Evolutionary conservation across 2,797 vertebrate species (phyloP), one percentile per base, ranked within the genome.

Genomic region (Propithecus deckenii): DNA sequence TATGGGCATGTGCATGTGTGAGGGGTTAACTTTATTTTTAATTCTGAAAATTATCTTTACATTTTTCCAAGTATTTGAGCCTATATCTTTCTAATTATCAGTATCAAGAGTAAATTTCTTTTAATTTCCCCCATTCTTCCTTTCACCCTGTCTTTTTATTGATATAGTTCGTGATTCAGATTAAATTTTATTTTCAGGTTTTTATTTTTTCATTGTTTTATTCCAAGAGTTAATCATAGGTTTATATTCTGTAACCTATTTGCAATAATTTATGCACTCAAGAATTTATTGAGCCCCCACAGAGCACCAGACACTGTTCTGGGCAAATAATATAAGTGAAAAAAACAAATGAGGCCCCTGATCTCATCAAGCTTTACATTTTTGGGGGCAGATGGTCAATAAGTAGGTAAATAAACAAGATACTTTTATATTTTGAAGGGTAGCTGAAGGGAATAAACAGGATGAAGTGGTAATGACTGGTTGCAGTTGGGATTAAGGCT

Each of bases 181-280:
- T 23, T 79, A 90, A 79, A 61, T 28, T 38, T 92, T 41, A 67
- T 83, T 96, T 85, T 96, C 22, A 96, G 72, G 10, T n/a, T 91
- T 48, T 90, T 55, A 13, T 55, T 35, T 87, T 92, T 81, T 55
- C 20, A 61, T 87, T 86, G 11, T 91, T 80, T 94, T 75, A 72
- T 96, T 14, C 92, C 2, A 83, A 32, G 30, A 84, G 71, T 93
- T 88, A 93, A 75, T 81, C 28, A 63, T 88, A 95, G n/a, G 25
- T 22, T 41, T 71, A 46, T 23, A 79, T 2, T 81, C 30, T 95
- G 30, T 71, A 75, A 67, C 11, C 38, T 65, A 63, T 88, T 76
- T 96, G 30, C 10, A 80, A 7, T 78, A 17, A 32, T 61, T 93
- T 94, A 92, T 72, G 89, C 22, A 91, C 30, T 57, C 18, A 67